These are phyloP conservation scores for Fistularia commersonii DNA, from an alignment of 2,797 vertebrate genomes.

Conservation along the genomic window DNA sequence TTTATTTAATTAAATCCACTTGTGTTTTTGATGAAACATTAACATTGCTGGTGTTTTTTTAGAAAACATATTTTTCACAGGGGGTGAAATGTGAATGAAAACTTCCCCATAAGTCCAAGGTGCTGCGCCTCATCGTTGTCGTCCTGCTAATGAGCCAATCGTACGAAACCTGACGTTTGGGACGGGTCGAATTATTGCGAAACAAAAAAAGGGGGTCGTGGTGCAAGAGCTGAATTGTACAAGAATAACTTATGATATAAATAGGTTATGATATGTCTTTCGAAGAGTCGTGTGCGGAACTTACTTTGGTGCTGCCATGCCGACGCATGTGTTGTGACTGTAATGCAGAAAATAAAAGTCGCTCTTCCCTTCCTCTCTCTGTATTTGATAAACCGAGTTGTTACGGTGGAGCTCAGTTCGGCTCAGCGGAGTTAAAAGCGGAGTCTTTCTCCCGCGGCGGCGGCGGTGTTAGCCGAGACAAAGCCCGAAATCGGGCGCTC, in stretches of 20 bases:
- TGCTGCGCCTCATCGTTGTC: too few species aligned
- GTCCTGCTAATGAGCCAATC: too few species aligned
- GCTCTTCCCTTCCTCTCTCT: slow-evolving; percentile 5
- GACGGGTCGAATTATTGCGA: too few species aligned
- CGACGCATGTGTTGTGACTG: background rate
- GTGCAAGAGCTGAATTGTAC: too few species aligned
- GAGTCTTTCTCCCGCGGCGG: background rate
- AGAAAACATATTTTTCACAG: too few species aligned
- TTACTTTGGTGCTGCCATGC: background rate
- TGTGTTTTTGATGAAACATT: too few species aligned
- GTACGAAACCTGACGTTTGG: too few species aligned
- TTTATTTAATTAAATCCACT: too few species aligned
- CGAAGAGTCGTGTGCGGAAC: background rate
- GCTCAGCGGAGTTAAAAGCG: slow-evolving; percentile 42
- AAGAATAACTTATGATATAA: background rate
- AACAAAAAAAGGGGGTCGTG: too few species aligned
- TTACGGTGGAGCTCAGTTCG: slow-evolving; percentile 28
- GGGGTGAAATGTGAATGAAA: too few species aligned
- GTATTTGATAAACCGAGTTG: slow-evolving; percentile 24
- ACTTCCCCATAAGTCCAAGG: too few species aligned
- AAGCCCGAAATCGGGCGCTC: slow-evolving; percentile 46
- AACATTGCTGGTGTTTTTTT: too few species aligned
- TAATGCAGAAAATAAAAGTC: slow-evolving; percentile 4
- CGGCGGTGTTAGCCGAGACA: slow-evolving; percentile 12
- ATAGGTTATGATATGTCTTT: background rate